These are phyloP conservation scores for Notothenia coriiceps DNA, from an alignment of 2,113 vertebrate species.

Conservation along the genomic window DNA sequence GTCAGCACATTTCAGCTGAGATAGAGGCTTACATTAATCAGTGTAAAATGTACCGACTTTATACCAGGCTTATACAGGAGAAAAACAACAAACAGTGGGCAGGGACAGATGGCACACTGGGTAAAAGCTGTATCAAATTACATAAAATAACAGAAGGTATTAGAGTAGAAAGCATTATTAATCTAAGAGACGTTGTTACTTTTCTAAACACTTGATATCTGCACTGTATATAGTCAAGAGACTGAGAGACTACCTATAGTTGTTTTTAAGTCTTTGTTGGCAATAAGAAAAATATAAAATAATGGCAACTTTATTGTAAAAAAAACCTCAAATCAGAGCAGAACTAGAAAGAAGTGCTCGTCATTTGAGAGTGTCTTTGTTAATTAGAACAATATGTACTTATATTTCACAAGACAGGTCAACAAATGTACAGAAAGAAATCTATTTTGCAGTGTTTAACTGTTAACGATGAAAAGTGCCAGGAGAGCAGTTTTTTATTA, in stretches of 20 bases:
- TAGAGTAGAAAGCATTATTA: no score
- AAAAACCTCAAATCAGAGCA: neutral
- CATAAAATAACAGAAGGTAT: neutral
- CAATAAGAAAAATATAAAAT: neutral
- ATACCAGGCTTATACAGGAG: neutral
- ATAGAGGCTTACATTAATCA: conserved; percentile 31
- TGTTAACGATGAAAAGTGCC: conserved; percentile 34
- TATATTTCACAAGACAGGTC: neutral
- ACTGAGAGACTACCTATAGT: neutral
- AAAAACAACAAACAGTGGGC: conserved; percentile 11
- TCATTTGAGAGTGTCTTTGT: neutral
- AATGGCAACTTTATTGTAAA: neutral
- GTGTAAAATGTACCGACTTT: conserved; percentile 16
- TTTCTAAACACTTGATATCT: neutral
- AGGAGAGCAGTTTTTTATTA: conserved; percentile 47
- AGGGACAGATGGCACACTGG: neutral
- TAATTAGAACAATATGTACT: neutral
- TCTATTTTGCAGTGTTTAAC: conserved; percentile 1
- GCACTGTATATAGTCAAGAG: neutral
- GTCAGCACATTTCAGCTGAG: conserved; percentile 40
- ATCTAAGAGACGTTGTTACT: no score
- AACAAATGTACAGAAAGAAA: conserved; percentile 1
- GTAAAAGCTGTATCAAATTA: neutral
- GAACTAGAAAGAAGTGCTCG: neutral
- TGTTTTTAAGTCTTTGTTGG: neutral